Conservation (phyloP, 2,888 invertebrate species). For the Lottia scabra region DNA sequence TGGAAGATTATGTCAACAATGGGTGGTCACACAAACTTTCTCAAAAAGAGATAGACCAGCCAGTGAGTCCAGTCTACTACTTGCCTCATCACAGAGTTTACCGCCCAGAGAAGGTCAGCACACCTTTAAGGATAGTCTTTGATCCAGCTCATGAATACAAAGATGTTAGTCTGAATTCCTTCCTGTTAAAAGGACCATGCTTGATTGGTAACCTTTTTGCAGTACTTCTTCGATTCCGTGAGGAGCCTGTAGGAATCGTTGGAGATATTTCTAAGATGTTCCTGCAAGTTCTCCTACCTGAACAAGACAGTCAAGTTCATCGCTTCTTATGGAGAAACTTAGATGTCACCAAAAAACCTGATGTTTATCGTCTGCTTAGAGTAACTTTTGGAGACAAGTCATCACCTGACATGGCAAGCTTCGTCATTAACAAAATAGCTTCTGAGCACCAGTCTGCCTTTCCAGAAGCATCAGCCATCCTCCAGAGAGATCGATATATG, state of each 20-base stretch:
- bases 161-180: conserved; percentile 12
- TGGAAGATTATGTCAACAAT: neutral
- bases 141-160: conserved; percentile 16
- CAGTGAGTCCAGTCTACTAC: neutral
- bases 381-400: neutral
- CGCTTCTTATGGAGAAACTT: conserved; percentile 17
- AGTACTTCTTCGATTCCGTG: conserved; percentile 13
- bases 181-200: conserved; percentile 16
- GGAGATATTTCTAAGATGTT: conserved; percentile 7
- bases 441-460: neutral
- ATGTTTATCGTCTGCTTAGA: conserved; percentile 1
- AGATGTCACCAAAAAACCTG: conserved; percentile 12
- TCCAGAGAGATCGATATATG: conserved; percentile 21
- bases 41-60: neutral
- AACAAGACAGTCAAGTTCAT: conserved; percentile 12
- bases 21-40: neutral
- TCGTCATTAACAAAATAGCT: conserved; percentile 13
- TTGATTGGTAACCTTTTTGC: conserved; percentile 17
- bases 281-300: neutral
- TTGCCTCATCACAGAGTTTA: neutral
- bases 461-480: conserved; percentile 15
- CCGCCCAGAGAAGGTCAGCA: conserved; percentile 8
- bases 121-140: conserved; percentile 22
- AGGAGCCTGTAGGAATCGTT: neutral
- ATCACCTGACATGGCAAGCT: conserved; percentile 8